phyloP scores from a whole-genome alignment of 2,888 invertebrate species.

The Caenorhabditis afra region DNA sequence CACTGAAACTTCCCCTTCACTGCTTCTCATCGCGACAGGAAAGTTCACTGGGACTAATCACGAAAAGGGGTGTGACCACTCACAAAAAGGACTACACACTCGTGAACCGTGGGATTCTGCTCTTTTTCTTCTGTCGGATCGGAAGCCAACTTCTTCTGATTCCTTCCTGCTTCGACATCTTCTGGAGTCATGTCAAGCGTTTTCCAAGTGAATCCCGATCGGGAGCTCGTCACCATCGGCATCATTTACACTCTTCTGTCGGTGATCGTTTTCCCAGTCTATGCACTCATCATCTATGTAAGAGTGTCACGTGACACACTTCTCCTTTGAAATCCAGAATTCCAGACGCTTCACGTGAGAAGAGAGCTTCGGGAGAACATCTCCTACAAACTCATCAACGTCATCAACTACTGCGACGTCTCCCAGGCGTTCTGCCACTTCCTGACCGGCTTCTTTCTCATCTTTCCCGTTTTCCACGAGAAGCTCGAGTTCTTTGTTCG shows the following conservation, averaged over 20 bases:
- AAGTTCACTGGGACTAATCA: too few relatives aligned
- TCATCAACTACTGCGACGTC: slow-evolving; percentile 37
- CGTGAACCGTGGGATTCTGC: neutral
- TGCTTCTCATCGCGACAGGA: too few relatives aligned
- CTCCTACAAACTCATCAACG: slow-evolving; percentile 47
- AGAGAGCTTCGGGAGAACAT: slow-evolving; percentile 42
- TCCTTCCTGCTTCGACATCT: neutral
- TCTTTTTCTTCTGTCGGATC: neutral
- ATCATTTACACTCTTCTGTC: slow-evolving; percentile 32
- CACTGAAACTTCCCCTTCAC: too few relatives aligned
- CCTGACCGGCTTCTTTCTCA: slow-evolving; percentile 39
- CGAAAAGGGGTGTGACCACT: too few relatives aligned
- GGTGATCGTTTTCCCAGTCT: slow-evolving; percentile 31
- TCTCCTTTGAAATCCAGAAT: too few relatives aligned
- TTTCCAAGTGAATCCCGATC: slow-evolving; percentile 22
- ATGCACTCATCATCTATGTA: slow-evolving; percentile 45
- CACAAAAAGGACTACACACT: too few relatives aligned
- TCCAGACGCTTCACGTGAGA: slow-evolving; percentile 39
- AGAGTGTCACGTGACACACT: neutral
- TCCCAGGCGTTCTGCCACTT: slow-evolving; percentile 42
- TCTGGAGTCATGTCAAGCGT: neutral
- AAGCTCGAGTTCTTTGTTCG: slow-evolving; percentile 30
- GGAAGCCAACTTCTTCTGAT: neutral
- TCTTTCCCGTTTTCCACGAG: slow-evolving; percentile 28
- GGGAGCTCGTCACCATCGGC: slow-evolving; percentile 32